A percentile compares a stretch with the other conserved stretches of the same genome.
These are phyloP conservation scores for Nymphalis polychloros DNA, from an alignment of 2,888 invertebrate genomes.

Conservation along the genomic window DNA sequence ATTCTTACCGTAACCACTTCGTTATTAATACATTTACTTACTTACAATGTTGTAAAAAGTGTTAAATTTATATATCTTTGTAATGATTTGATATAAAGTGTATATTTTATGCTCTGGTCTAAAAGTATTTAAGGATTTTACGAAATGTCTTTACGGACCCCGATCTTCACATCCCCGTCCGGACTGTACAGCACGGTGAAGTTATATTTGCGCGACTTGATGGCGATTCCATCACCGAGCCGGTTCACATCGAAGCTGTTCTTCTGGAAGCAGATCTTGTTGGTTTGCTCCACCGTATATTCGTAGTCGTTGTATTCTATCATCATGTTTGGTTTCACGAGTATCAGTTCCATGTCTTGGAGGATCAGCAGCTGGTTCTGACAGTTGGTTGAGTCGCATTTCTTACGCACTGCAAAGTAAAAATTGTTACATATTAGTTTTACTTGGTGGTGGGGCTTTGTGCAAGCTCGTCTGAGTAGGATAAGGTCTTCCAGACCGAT, in stretches of 20 bases:
- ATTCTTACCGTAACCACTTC: too few species aligned
- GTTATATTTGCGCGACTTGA: constrained; percentile 86
- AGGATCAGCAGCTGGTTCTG: constrained; percentile 83
- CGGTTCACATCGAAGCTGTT: constrained; percentile 85
- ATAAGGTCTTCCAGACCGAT: too few species aligned
- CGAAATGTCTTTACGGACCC: constrained; percentile 70
- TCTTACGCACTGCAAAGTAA: constrained; percentile 80
- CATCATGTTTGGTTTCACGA: constrained; percentile 84
- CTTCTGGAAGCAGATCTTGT: constrained; percentile 82
- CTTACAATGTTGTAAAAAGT: neutral
- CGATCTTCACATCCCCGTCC: constrained; percentile 86
- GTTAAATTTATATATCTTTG: neutral
- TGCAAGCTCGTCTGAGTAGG: too few species aligned
- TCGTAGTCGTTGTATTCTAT: constrained; percentile 86
- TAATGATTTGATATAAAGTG: too few species aligned
- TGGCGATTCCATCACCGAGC: constrained; percentile 85
- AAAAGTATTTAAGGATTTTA: neutral
- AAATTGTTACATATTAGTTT: constrained; percentile 29
- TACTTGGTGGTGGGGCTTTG: neutral
- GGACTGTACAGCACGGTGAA: constrained; percentile 88
- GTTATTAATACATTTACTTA: too few species aligned
- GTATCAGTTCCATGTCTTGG: constrained; percentile 81
- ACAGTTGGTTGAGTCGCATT: constrained; percentile 83
- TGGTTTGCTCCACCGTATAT: constrained; percentile 82
- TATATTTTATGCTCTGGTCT: too few species aligned